Conservation (phyloP, 2,888 invertebrate species). For the Trichogramma dendrolimi region DNA sequence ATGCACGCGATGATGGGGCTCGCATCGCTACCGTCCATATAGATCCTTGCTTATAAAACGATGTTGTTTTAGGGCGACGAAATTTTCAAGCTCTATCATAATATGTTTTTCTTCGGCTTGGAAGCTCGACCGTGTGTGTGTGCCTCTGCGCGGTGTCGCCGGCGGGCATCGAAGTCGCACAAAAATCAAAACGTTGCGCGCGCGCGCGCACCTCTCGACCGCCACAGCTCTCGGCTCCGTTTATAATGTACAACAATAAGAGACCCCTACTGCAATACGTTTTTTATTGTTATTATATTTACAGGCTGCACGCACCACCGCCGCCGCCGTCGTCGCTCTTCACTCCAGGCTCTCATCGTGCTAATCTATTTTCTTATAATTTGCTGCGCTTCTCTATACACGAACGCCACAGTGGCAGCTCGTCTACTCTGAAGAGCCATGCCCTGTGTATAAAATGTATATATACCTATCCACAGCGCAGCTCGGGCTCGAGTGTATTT, state of each 20-base stretch:
- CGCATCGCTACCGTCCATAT: not conserved
- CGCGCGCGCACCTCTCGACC: not conserved
- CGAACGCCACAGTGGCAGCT: too few species aligned
- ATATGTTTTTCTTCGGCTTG: not conserved
- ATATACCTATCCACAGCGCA: too few species aligned
- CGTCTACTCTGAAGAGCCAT: too few species aligned
- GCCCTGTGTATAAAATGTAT: too few species aligned
- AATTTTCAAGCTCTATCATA: slow-evolving; percentile 1
- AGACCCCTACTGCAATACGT: not conserved
- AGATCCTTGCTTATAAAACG: slow-evolving; percentile 10
- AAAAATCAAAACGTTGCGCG: slow-evolving; percentile 21
- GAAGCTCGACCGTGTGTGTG: slow-evolving; percentile 14
- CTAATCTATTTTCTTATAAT: slow-evolving; percentile 20
- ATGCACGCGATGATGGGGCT: not conserved
- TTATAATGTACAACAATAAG: too few species aligned
- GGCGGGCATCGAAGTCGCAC: slow-evolving; percentile 16
- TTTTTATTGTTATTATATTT: slow-evolving; percentile 8
- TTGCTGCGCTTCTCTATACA: not conserved
- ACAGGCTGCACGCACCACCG: not conserved
- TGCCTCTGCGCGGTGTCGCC: not conserved
- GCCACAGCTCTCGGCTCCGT: too few species aligned
- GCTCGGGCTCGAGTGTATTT: too few species aligned
- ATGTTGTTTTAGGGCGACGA: slow-evolving; percentile 28
- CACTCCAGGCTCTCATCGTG: not conserved
- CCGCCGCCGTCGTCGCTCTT: not conserved